These are phyloP conservation scores for Eledona agricola DNA, from an alignment of 2,888 invertebrate species.

Conservation along the genomic window DNA sequence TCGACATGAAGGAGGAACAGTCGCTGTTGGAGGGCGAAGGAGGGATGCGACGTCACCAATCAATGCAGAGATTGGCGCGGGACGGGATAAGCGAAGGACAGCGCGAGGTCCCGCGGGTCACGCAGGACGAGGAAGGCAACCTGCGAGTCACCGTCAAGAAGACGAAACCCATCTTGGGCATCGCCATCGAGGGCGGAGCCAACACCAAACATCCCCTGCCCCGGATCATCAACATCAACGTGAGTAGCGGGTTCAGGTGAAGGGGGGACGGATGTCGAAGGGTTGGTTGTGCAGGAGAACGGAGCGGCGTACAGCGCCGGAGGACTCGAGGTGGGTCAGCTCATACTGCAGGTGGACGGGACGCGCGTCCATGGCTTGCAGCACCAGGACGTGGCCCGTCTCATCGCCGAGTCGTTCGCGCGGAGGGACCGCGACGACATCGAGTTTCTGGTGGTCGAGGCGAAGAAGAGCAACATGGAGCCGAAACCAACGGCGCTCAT, in stretches of 20 bases:
- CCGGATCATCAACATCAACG: constrained; percentile 95
- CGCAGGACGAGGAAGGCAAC: constrained; percentile 87
- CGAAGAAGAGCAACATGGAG: constrained; percentile 90
- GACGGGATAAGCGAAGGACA: constrained; percentile 63
- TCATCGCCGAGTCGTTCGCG: constrained; percentile 94
- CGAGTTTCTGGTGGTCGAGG: constrained; percentile 92
- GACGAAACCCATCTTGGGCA: constrained; percentile 92
- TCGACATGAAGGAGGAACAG: constrained; percentile 88
- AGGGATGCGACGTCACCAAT: constrained; percentile 77
- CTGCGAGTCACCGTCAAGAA: constrained; percentile 90
- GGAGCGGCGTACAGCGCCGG: constrained; percentile 94
- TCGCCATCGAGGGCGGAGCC: constrained; percentile 97
- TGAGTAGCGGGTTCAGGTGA: no score
- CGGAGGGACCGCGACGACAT: constrained; percentile 87
- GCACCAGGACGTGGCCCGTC: constrained; percentile 89
- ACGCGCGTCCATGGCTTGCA: constrained; percentile 80
- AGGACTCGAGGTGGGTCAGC: constrained; percentile 92
- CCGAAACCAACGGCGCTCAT: constrained; percentile 91
- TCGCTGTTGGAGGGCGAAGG: constrained; percentile 72
- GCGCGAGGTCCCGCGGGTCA: constrained; percentile 71
- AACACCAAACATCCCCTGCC: constrained; percentile 95
- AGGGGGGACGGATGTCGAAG: no score
- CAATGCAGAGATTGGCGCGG: constrained; percentile 77
- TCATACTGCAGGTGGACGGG: constrained; percentile 88
- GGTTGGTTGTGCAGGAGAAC: constrained; percentile 81